Percentiles rank a stretch among this genome's conserved stretches.
Conservation (phyloP, 2,888 invertebrate species). For the Hylaea fasciaria region DNA sequence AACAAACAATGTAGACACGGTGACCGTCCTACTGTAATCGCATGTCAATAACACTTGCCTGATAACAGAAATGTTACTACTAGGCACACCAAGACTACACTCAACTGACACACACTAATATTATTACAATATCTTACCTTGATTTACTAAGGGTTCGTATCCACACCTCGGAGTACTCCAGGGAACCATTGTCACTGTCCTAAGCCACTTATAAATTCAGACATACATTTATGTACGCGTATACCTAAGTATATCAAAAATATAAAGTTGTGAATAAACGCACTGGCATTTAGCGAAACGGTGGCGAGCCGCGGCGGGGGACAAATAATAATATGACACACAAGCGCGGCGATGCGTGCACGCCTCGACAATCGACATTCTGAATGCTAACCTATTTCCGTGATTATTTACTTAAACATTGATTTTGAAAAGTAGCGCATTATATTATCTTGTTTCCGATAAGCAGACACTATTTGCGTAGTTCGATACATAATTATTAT, state of each 20-base stretch:
- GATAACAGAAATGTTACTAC: not conserved
- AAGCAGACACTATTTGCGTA: no score
- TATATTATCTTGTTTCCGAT: not conserved
- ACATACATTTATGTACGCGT: conserved; percentile 3
- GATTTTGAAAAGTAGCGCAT: not conserved
- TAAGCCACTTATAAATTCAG: conserved; percentile 5
- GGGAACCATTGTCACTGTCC: conserved; percentile 19
- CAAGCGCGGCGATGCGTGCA: conserved; percentile 13
- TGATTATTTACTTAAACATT: not conserved
- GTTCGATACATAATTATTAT: no score
- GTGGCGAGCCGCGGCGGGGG: no score
- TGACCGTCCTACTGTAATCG: not conserved
- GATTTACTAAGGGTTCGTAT: conserved; percentile 14
- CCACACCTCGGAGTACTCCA: conserved; percentile 4
- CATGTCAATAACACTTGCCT: not conserved
- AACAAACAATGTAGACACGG: no score
- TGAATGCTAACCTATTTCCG: not conserved
- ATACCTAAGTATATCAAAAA: conserved; percentile 1
- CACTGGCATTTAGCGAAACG: conserved; percentile 10
- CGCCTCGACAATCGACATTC: conserved; percentile 6
- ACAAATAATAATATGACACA: no score
- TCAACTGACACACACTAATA: not conserved
- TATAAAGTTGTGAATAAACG: conserved; percentile 2
- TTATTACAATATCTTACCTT: conserved; percentile 16
- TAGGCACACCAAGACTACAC: not conserved